phyloP scores from a whole-genome alignment of 2,888 invertebrate genomes.

The Dorcus hopei region DNA sequence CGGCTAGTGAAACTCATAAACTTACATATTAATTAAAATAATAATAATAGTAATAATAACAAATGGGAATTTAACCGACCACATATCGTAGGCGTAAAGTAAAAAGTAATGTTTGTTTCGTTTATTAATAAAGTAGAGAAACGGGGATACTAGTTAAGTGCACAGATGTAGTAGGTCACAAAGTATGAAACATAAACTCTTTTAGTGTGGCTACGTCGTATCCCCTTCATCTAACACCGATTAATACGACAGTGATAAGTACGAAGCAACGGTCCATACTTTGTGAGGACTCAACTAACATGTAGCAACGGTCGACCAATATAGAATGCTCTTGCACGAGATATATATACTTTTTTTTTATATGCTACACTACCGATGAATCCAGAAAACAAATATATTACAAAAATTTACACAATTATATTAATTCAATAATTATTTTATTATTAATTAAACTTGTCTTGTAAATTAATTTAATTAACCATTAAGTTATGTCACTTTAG shows the following conservation, averaged over 20 bases:
- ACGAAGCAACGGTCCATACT: slow-evolving; percentile 39
- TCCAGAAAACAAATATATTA: slow-evolving; percentile 45
- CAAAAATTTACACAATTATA: slow-evolving; percentile 53
- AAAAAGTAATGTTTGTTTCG: neutral
- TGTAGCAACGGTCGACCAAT: slow-evolving; percentile 27
- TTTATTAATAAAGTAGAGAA: slow-evolving; percentile 20
- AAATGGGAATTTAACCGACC: neutral
- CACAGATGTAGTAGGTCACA: slow-evolving; percentile 41
- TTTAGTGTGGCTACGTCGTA: slow-evolving; percentile 23
- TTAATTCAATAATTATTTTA: slow-evolving; percentile 47
- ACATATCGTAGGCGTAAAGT: neutral
- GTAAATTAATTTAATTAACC: slow-evolving; percentile 45
- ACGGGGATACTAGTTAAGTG: slow-evolving; percentile 40
- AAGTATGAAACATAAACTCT: slow-evolving; percentile 43
- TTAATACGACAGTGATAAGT: slow-evolving; percentile 27
- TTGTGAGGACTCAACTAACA: slow-evolving; percentile 43
- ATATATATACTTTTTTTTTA: slow-evolving; percentile 12
- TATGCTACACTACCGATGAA: slow-evolving; percentile 30
- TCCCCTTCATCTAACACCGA: slow-evolving; percentile 37
- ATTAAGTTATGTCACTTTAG: slow-evolving; percentile 46
- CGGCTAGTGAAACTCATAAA: neutral
- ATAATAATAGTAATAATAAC: slow-evolving; percentile 4
- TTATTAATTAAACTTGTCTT: slow-evolving; percentile 45
- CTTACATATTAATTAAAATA: neutral
- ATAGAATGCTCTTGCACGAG: slow-evolving; percentile 28